Evolutionary conservation across 2,888 invertebrate genomes (phyloP).

Genomic region (Phengaris alcon): DNA sequence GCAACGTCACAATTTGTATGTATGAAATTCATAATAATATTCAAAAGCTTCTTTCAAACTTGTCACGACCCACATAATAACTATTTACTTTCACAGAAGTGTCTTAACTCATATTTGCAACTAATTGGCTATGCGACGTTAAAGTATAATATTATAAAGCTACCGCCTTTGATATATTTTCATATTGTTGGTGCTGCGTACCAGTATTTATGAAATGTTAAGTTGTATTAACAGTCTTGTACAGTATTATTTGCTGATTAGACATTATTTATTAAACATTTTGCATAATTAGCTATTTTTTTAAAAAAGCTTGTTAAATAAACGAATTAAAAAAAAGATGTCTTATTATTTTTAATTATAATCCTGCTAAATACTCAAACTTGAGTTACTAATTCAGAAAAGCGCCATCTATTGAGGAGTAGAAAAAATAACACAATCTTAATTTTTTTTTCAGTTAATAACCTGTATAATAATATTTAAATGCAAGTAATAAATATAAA

Average conservation of each 20-base stretch:
- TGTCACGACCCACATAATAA: too few relatives aligned
- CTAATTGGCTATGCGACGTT: too few relatives aligned
- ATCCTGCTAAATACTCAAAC: not conserved
- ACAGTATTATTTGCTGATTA: slow-evolving; percentile 79
- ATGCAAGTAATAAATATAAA: too few relatives aligned
- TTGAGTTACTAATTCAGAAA: too few relatives aligned
- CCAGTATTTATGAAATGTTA: slow-evolving; percentile 45
- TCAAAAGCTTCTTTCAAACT: too few relatives aligned
- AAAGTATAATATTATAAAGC: not conserved
- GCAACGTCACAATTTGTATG: too few relatives aligned
- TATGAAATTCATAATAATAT: too few relatives aligned
- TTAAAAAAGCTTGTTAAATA: slow-evolving; percentile 72
- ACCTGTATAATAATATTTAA: too few relatives aligned
- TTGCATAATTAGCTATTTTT: slow-evolving; percentile 55
- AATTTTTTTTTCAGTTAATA: too few relatives aligned
- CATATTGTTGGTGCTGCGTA: slow-evolving; percentile 1
- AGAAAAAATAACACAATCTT: not conserved
- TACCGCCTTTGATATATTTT: slow-evolving; percentile 1
- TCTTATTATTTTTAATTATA: slow-evolving; percentile 20
- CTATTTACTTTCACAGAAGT: too few relatives aligned
- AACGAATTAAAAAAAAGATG: slow-evolving; percentile 39
- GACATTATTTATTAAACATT: slow-evolving; percentile 74
- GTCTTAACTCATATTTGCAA: too few relatives aligned
- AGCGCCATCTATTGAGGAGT: not conserved
- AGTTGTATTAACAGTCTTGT: slow-evolving; percentile 73